phyloP scores from a whole-genome alignment of 2,113 vertebrate species.

The Rutilus rutilus region DNA sequence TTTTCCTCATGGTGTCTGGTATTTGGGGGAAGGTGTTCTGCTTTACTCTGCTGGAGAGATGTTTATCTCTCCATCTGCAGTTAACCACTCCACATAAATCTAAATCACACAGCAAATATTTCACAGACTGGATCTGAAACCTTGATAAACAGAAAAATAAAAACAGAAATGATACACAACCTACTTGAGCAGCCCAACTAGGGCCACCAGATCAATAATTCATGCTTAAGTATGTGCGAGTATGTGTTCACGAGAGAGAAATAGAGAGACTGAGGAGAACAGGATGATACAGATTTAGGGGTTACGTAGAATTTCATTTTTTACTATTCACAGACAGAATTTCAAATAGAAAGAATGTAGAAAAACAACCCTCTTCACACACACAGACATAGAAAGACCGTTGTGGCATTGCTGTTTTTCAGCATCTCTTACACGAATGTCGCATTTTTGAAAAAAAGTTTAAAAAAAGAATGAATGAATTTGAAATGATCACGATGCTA shows the following conservation, averaged over 20 bases:
- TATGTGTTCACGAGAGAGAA: background rate
- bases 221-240: background rate
- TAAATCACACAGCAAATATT: background rate
- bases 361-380: background rate
- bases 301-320: background rate
- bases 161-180: slow-evolving; percentile 3
- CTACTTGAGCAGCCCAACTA: slow-evolving; percentile 9
- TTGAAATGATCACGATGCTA: background rate
- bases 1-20: slow-evolving; percentile 13
- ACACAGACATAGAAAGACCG: background rate
- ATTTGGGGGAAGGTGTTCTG: background rate
- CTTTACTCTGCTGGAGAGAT: background rate
- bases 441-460: background rate
- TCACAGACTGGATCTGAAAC: background rate
- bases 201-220: slow-evolving; percentile 23
- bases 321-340: background rate
- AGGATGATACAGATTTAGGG: background rate
- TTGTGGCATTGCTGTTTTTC: background rate
- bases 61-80: slow-evolving; percentile 13
- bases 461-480: background rate
- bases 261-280: background rate
- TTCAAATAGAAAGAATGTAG: background rate
- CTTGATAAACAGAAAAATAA: background rate
- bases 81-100: background rate
- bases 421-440: background rate